phyloP scores from a whole-genome alignment of 2,888 invertebrate genomes.

The Melikaiella ostensackeni region DNA sequence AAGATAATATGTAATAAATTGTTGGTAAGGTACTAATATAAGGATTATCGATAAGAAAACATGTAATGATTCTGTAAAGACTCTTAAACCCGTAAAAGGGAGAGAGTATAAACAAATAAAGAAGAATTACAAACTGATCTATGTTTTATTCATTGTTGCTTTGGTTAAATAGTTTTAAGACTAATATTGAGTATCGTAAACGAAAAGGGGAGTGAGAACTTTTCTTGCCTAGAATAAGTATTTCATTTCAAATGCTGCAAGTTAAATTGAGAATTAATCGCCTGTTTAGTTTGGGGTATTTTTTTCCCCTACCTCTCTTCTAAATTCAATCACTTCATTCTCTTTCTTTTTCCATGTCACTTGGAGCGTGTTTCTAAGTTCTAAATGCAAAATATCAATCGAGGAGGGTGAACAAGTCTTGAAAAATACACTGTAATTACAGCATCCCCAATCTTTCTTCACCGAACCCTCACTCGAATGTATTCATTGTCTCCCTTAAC shows the following conservation, averaged over 20 bases:
- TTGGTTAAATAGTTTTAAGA: too few relatives aligned
- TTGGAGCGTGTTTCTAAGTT: slow-evolving; percentile 48
- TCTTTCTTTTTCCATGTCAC: slow-evolving; percentile 49
- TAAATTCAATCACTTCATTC: slow-evolving; percentile 20
- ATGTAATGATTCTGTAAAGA: too few relatives aligned
- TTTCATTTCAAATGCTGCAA: too few relatives aligned
- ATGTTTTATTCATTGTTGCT: too few relatives aligned
- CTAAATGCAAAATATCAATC: slow-evolving; percentile 76
- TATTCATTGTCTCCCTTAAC: slow-evolving; percentile 64
- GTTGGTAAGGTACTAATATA: too few relatives aligned
- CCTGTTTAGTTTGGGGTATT: not conserved
- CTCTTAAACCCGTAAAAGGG: too few relatives aligned
- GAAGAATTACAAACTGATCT: too few relatives aligned
- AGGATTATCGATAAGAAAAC: too few relatives aligned
- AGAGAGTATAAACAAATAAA: too few relatives aligned
- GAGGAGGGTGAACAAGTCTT: slow-evolving; percentile 66
- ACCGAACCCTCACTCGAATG: slow-evolving; percentile 66
- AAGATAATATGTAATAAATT: too few relatives aligned
- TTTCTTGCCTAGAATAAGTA: not conserved
- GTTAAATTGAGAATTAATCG: slow-evolving; percentile 9
- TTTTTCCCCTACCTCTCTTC: not conserved
- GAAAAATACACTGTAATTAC: slow-evolving; percentile 76
- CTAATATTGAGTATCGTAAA: too few relatives aligned
- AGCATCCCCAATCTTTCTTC: slow-evolving; percentile 59
- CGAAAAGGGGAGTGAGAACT: not conserved